Conservation (phyloP, 35 echinoderm and acorn worm genomes). For the Lytechinus pictus region DNA sequence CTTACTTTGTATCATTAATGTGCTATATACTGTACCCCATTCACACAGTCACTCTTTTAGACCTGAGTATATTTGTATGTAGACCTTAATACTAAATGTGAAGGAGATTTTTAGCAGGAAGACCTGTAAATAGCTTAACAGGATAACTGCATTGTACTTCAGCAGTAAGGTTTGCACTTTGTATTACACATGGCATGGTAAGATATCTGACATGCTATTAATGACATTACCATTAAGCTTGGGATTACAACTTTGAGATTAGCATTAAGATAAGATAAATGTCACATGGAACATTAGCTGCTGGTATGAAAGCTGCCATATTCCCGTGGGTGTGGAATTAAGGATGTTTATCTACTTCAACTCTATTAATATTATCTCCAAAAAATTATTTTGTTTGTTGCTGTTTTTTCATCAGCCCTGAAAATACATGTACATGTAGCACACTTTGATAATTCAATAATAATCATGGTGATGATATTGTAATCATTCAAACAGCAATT, state of each 20-base stretch:
- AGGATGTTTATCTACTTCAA: not conserved
- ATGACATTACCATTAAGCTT: not conserved
- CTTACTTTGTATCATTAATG: no score
- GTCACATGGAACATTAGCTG: not conserved
- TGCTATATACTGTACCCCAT: no score
- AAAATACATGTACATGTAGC: no score
- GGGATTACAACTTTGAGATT: not conserved
- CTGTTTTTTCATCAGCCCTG: no score
- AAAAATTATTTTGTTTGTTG: no score
- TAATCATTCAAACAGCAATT: no score
- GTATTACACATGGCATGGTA: not conserved
- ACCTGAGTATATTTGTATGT: no score
- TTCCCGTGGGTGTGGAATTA: not conserved
- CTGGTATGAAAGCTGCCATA: not conserved
- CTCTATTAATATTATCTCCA: no score
- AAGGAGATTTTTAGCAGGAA: not conserved
- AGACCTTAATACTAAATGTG: no score
- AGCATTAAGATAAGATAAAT: not conserved
- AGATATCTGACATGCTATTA: not conserved
- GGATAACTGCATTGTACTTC: not conserved
- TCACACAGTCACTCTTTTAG: no score
- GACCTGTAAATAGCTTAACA: not conserved
- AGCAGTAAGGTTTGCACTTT: not conserved
- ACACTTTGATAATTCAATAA: no score
- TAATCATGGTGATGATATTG: no score